Percentiles rank a stretch among this genome's conserved stretches.
phyloP scores from a whole-genome alignment of 1,140 invertebrate genomes.

The Adelges cooleyi region DNA sequence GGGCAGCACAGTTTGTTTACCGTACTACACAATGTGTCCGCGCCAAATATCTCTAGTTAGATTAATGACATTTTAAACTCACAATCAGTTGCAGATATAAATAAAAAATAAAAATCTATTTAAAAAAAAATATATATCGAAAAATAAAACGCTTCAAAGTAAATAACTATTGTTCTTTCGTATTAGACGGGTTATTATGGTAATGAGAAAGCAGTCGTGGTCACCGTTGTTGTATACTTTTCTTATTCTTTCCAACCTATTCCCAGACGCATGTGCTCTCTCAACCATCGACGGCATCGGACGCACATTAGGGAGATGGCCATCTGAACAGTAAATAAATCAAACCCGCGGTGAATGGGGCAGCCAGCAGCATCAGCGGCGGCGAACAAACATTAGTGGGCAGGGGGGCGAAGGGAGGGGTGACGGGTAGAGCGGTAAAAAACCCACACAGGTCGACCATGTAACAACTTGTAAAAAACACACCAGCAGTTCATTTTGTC shows the following conservation, averaged over 20 bases:
- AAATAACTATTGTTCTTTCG: constrained; percentile 25
- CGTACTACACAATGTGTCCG: background rate
- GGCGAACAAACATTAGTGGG: background rate
- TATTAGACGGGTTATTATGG: constrained; percentile 26
- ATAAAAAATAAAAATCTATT: background rate
- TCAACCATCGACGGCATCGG: constrained; percentile 8
- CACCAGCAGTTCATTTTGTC: constrained; percentile 26
- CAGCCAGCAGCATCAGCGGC: background rate
- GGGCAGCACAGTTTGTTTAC: too few relatives aligned
- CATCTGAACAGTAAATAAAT: constrained; percentile 29
- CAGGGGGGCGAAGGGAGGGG: background rate
- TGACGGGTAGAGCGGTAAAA: constrained; percentile 9
- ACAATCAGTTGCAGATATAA: background rate
- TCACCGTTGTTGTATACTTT: background rate
- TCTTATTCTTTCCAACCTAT: constrained; percentile 7
- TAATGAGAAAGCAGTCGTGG: constrained; percentile 23
- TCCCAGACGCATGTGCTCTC: background rate
- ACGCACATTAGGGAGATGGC: constrained; percentile 25
- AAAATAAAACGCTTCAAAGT: constrained; percentile 16
- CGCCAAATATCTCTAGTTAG: constrained; percentile 7
- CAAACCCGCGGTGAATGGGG: constrained; percentile 23
- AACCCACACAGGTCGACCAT: constrained; percentile 28
- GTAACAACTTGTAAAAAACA: constrained; percentile 29
- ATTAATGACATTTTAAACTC: constrained; percentile 13
- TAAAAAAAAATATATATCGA: background rate